Evolutionary conservation across 1,140 invertebrate genomes (phyloP).

Genomic region (Aphelenchoides fujianensis): DNA sequence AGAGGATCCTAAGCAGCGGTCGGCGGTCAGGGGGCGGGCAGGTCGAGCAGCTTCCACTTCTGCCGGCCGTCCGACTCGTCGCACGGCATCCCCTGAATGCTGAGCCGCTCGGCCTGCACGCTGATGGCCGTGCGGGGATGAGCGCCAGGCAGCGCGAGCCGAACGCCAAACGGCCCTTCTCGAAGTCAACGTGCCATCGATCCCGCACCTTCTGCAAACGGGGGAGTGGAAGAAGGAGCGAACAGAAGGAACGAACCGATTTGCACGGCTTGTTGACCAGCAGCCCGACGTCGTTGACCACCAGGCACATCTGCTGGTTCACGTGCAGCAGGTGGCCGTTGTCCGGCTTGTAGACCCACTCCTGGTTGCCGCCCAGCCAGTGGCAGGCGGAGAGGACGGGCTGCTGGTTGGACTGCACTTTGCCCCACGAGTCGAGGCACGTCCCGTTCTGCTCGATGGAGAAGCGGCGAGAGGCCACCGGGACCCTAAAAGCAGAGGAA

Average conservation of each 20-base stretch:
- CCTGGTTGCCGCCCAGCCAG: slow-evolving; percentile 86
- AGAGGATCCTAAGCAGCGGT: no score
- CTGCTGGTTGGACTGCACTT: slow-evolving; percentile 76
- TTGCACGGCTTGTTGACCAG: slow-evolving; percentile 27
- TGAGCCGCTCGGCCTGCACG: slow-evolving; percentile 34
- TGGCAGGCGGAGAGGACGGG: slow-evolving; percentile 90
- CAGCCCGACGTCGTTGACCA: slow-evolving; percentile 13
- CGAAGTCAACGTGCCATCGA: slow-evolving; percentile 2
- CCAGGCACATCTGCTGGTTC: slow-evolving; percentile 21
- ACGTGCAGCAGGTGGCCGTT: slow-evolving; percentile 11
- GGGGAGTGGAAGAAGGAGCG: slow-evolving; percentile 13
- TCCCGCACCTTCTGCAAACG: slow-evolving; percentile 12
- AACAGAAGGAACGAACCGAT: slow-evolving; percentile 33
- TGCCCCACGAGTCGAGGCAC: slow-evolving; percentile 89
- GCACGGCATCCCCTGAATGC: slow-evolving; percentile 35
- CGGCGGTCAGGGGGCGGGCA: no score
- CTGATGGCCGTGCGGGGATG: slow-evolving; percentile 49
- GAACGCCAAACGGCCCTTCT: slow-evolving; percentile 71
- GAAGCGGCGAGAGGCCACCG: slow-evolving; percentile 15
- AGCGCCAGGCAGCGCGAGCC: slow-evolving; percentile 79
- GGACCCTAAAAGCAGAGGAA: slow-evolving; percentile 47
- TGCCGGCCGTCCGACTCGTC: slow-evolving; percentile 35
- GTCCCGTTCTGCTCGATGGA: slow-evolving; percentile 69
- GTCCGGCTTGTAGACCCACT: slow-evolving; percentile 28
- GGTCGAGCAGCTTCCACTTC: slow-evolving; percentile 29